Evolutionary conservation across 2,113 vertebrate species (phyloP), one percentile per base, ranked within the genome.

Genomic region (Dicrurus megarhynchus): DNA sequence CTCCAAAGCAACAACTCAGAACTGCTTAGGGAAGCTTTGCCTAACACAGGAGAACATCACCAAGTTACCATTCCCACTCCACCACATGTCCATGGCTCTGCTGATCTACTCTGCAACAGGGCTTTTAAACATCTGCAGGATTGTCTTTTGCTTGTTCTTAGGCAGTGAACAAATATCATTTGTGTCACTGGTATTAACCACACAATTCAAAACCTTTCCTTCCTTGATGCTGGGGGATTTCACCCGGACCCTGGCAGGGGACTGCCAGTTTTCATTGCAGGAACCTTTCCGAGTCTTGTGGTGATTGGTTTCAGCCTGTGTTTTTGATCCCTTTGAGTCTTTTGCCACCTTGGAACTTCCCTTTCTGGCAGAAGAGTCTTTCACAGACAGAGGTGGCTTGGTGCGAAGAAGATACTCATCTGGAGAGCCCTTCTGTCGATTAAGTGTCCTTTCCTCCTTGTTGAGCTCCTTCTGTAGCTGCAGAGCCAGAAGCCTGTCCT

Each of bases 401-500:
- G 97, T 65, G 4, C 99, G 98, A 28, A 99, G 98, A 7, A 53
- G 97, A 78, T 99, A 99, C 6, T 97, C 97, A 17, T 98, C 98
- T 2, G 97, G 97, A 47, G 99, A 99, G 13, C 99, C 99, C 96
- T 99, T 99, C 7, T 98, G 97, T 32, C 99, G 88, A 95, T 98
- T 97, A 0, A 98, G 98, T 14, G 67, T 94, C 32, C 32, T 95
- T 41, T 97, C 97, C 78, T 99, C 98, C 70, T 97, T 97, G 93
- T 99, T 69, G 8, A 98, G 93, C 79, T 99, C 96, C 71, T 96
- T 98, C 69, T 99, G 99, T 20, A 99, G 98, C 41, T 98, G 91
- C 79, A 99, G 83, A 22, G 99, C 99, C 67, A 99, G 55, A 17
- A 95, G 92, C n/a, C 98, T 95, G 88, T 99, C 99, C 81, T 99